Evolutionary conservation across 2,797 vertebrate species (phyloP).

Genomic region (Bufotes viridis): DNA sequence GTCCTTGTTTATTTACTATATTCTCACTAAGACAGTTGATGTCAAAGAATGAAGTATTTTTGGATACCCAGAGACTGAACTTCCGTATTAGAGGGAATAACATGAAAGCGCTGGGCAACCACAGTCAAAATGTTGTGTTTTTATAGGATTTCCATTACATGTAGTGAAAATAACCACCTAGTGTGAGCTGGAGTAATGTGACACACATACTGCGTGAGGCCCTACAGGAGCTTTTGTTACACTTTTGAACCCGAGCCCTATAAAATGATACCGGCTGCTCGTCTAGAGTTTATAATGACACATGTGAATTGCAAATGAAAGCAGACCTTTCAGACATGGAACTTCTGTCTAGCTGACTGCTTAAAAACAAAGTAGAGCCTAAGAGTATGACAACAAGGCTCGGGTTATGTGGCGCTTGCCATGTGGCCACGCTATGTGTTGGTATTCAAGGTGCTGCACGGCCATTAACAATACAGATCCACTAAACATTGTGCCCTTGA

Average conservation of each 20-base stretch:
- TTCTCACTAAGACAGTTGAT: conserved; percentile 17
- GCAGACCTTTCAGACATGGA: not conserved
- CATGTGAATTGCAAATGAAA: conserved; percentile 17
- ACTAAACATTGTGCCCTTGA: no score
- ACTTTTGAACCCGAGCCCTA: not conserved
- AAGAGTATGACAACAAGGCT: not conserved
- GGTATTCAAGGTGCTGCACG: no score
- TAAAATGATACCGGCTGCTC: conserved; percentile 21
- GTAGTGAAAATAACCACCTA: conserved; percentile 44
- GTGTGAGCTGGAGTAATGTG: conserved; percentile 5
- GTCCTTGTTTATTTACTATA: not conserved
- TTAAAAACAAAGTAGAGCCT: not conserved
- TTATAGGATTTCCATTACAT: conserved; percentile 45
- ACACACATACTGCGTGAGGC: conserved; percentile 17
- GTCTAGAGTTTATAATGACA: conserved; percentile 19
- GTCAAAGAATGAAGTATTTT: conserved; percentile 7
- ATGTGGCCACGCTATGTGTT: no score
- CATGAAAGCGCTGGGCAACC: not conserved
- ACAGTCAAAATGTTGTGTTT: conserved; percentile 20
- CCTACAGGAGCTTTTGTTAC: conserved; percentile 5
- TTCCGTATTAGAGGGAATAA: conserved; percentile 27
- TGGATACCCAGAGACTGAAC: conserved; percentile 24
- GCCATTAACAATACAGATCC: no score
- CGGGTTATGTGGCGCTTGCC: no score
- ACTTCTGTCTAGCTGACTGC: not conserved